phyloP scores from a whole-genome alignment of 2,113 vertebrate species.

The Eleginops maclovinus region DNA sequence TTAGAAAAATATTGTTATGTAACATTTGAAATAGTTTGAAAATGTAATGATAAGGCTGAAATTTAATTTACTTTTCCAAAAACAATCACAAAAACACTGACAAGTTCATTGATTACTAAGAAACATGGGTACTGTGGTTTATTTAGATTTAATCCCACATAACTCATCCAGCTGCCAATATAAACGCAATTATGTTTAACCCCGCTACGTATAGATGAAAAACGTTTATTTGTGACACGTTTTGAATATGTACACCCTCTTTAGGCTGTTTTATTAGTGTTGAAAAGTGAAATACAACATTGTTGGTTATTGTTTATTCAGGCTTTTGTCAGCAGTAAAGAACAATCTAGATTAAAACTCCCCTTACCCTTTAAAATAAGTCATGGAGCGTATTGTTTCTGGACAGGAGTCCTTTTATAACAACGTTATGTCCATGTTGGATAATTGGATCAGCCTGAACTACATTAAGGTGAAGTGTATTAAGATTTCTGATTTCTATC shows the following conservation, averaged over 20 bases:
- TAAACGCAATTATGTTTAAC: not conserved
- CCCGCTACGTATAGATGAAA: no score
- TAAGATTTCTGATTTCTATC: conserved; percentile 59
- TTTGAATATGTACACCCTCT: not conserved
- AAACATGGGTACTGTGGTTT: not conserved
- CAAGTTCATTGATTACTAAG: not conserved
- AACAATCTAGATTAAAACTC: not conserved
- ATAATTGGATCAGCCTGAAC: conserved; percentile 54
- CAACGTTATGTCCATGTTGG: conserved; percentile 21
- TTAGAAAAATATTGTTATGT: no score
- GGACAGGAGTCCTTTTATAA: conserved; percentile 39
- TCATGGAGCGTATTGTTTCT: conserved; percentile 10
- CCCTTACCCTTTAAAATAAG: not conserved
- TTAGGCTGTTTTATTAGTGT: no score
- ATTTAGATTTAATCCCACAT: not conserved
- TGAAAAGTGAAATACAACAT: not conserved
- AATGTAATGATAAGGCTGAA: no score
- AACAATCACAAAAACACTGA: not conserved
- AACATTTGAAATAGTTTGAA: no score
- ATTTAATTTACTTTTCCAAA: not conserved
- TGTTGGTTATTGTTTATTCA: not conserved
- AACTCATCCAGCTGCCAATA: not conserved
- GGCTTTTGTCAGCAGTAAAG: not conserved
- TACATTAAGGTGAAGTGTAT: conserved; percentile 36
- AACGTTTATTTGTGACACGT: not conserved